Percentiles rank a stretch among this genome's conserved stretches.
phyloP scores from a whole-genome alignment of 2,113 vertebrate species.

The Brachypodius melanocephalos region DNA sequence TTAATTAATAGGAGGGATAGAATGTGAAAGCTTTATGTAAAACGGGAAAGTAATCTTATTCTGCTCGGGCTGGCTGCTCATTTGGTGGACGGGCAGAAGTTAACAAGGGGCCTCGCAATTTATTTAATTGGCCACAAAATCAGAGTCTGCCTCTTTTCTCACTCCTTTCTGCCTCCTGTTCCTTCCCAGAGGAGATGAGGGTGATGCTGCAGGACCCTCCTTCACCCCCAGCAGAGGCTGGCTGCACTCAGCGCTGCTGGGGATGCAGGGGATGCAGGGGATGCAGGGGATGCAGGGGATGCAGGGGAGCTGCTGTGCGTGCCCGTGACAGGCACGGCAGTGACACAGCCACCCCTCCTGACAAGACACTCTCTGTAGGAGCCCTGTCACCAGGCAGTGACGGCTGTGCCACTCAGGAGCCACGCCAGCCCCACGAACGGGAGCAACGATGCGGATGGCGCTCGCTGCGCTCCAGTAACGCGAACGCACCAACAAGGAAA shows the following conservation, averaged over 20 bases:
- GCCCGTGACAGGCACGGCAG: background rate
- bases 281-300: too few species aligned
- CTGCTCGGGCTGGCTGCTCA: background rate
- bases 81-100: background rate
- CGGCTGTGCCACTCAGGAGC: accelerated
- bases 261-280: too few species aligned
- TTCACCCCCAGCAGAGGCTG: accelerated
- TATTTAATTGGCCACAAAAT: background rate
- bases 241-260: background rate
- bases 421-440: background rate
- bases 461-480: accelerated
- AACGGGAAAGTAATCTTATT: background rate
- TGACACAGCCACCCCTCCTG: background rate
- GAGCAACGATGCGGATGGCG: accelerated
- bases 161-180: background rate
- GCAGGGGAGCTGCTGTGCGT: background rate
- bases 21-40: background rate
- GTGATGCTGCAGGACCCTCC: background rate
- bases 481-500: background rate
- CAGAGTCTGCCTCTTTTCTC: background rate
- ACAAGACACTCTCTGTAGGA: background rate
- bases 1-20: constrained; percentile 6
- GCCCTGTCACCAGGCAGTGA: background rate
- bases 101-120: background rate
- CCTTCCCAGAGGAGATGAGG: accelerated